These are phyloP conservation scores for Alethe castanea DNA, from an alignment of 2,113 vertebrate species.

Conservation along the genomic window DNA sequence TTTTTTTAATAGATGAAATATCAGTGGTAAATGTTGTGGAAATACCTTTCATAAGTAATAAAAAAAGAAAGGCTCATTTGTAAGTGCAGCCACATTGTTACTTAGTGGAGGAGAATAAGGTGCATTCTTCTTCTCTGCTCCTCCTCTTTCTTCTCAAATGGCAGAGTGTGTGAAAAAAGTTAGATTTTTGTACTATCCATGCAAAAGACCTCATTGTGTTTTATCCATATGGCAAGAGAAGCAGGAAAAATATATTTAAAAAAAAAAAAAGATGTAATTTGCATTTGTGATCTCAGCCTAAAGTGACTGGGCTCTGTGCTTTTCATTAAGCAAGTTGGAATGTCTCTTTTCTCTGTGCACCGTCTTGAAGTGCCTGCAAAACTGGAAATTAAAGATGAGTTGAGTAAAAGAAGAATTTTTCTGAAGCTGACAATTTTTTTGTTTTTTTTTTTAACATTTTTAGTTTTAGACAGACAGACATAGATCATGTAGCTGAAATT, in stretches of 20 bases:
- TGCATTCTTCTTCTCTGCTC: neutral
- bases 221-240: neutral
- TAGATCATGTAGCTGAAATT: neutral
- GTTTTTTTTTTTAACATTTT: neutral
- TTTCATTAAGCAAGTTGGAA: neutral
- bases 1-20: neutral
- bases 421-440: neutral
- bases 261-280: neutral
- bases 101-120: neutral
- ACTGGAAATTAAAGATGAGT: neutral
- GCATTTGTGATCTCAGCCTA: neutral
- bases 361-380: neutral
- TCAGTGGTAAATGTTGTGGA: neutral
- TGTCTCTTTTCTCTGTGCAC: neutral
- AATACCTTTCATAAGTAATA: neutral
- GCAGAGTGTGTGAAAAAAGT: neutral
- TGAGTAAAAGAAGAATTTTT: neutral
- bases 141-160: neutral
- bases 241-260: neutral
- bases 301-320: neutral
- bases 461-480: neutral
- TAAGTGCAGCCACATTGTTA: rapidly evolving
- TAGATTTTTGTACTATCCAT: neutral
- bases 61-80: neutral
- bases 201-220: neutral